These are phyloP conservation scores for Syrphus vitripennis DNA, from an alignment of 2,888 invertebrate genomes.

Conservation along the genomic window DNA sequence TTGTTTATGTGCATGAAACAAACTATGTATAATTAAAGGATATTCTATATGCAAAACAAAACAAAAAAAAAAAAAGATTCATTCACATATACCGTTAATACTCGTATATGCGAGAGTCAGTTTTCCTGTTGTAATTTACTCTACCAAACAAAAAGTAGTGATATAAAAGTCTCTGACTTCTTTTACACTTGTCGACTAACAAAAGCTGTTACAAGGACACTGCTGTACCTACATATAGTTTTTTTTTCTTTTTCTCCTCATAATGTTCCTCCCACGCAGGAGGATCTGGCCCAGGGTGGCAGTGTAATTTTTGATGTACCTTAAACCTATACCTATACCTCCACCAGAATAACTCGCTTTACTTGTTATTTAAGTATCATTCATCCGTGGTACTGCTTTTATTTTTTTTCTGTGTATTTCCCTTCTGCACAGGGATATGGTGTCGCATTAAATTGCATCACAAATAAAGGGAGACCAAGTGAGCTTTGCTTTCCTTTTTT, in stretches of 20 bases:
- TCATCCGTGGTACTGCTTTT: conserved; percentile 33
- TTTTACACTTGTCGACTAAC: background rate
- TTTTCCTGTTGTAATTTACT: conserved; percentile 10
- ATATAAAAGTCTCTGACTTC: conserved; percentile 1
- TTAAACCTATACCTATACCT: background rate
- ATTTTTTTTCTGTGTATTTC: background rate
- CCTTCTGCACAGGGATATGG: conserved; percentile 32
- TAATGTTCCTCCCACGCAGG: background rate
- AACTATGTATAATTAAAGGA: conserved; percentile 24
- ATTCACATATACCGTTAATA: background rate
- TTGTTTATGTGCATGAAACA: background rate
- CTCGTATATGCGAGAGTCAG: background rate
- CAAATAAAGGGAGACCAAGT: conserved; percentile 25
- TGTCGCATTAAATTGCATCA: conserved; percentile 59
- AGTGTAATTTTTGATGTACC: conserved; percentile 14
- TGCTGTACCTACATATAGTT: background rate
- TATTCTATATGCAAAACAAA: no score
- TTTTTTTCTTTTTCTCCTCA: background rate
- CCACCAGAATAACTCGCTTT: conserved; percentile 29
- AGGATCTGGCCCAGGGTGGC: background rate
- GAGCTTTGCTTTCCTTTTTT: background rate
- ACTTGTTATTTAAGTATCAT: conserved; percentile 58
- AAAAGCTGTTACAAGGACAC: conserved; percentile 30
- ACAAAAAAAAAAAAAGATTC: no score
- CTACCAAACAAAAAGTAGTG: conserved; percentile 12